Evolutionary conservation across 1,140 invertebrate genomes (phyloP).

Genomic region (Caenorhabditis briggsae): DNA sequence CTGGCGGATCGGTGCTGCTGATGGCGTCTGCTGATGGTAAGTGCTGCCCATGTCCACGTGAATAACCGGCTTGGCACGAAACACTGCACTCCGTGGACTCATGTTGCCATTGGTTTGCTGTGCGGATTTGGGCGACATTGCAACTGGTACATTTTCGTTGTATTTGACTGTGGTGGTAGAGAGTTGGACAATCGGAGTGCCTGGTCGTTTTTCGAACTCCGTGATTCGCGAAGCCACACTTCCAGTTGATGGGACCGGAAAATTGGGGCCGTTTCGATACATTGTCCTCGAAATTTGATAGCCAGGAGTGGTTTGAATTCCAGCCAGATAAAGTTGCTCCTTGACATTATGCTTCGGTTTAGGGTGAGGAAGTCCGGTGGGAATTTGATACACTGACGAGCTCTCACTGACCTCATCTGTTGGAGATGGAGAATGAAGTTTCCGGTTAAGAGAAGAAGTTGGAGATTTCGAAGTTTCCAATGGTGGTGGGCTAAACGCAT

Average conservation of each 20-base stretch:
- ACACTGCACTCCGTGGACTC: slow-evolving; percentile 70
- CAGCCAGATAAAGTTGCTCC: slow-evolving; percentile 70
- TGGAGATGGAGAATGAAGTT: slow-evolving; percentile 61
- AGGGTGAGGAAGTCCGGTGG: slow-evolving; percentile 70
- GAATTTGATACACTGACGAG: slow-evolving; percentile 65
- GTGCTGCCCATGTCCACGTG: slow-evolving; percentile 66
- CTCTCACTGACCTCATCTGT: slow-evolving; percentile 66
- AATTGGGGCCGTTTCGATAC: slow-evolving; percentile 52
- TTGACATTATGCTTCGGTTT: slow-evolving; percentile 71
- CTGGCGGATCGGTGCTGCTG: slow-evolving; percentile 11
- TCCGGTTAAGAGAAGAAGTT: slow-evolving; percentile 12
- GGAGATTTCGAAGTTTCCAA: slow-evolving; percentile 18
- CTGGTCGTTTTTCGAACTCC: slow-evolving; percentile 70
- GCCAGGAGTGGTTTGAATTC: slow-evolving; percentile 56
- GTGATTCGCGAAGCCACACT: slow-evolving; percentile 70
- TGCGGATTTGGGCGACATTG: slow-evolving; percentile 32
- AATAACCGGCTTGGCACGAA: slow-evolving; percentile 70
- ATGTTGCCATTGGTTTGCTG: slow-evolving; percentile 61
- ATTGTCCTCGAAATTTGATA: slow-evolving; percentile 42
- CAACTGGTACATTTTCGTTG: slow-evolving; percentile 33
- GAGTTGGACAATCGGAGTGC: slow-evolving; percentile 68
- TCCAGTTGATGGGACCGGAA: slow-evolving; percentile 67
- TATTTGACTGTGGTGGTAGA: slow-evolving; percentile 54
- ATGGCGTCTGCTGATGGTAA: slow-evolving; percentile 9
- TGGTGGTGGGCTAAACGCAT: slow-evolving; percentile 64